These are phyloP conservation scores for Drosophila bocqueti DNA, from an alignment of 1,140 invertebrate genomes.

Conservation along the genomic window DNA sequence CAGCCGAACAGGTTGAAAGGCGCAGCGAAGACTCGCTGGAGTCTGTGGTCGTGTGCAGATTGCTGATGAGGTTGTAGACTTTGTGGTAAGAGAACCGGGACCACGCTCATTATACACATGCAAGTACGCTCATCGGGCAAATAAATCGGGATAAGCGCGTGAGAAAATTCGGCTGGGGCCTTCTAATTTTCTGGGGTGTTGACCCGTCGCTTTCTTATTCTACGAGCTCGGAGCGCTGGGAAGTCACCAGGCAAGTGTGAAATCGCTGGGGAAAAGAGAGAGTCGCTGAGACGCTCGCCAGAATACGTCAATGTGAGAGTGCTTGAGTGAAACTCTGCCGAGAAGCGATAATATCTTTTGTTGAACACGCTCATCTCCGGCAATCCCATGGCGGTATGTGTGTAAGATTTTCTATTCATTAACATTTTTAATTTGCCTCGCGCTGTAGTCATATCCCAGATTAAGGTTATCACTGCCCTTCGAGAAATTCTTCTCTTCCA, in stretches of 20 bases:
- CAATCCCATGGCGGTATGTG: slow-evolving; percentile 10
- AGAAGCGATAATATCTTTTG: slow-evolving; percentile 62
- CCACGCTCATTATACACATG: slow-evolving; percentile 35
- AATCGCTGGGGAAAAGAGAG: slow-evolving; percentile 43
- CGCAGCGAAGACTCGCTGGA: slow-evolving; percentile 3
- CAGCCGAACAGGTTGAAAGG: not conserved
- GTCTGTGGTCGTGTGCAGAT: not conserved
- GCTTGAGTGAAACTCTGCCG: slow-evolving; percentile 64
- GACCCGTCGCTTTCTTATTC: slow-evolving; percentile 60
- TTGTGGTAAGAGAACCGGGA: not conserved
- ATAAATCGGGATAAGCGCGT: slow-evolving; percentile 75
- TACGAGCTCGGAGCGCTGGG: slow-evolving; percentile 37
- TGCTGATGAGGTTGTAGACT: slow-evolving; percentile 8
- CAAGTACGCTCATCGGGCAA: slow-evolving; percentile 43
- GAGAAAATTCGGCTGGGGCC: slow-evolving; percentile 64
- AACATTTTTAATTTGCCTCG: slow-evolving; percentile 73
- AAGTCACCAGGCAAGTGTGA: slow-evolving; percentile 60
- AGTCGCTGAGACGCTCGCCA: slow-evolving; percentile 15
- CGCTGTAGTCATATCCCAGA: slow-evolving; percentile 43
- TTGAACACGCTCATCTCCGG: slow-evolving; percentile 36
- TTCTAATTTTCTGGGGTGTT: slow-evolving; percentile 50
- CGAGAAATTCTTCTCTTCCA: slow-evolving; percentile 19
- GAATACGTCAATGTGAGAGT: slow-evolving; percentile 62
- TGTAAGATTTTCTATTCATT: slow-evolving; percentile 73
- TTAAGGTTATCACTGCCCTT: slow-evolving; percentile 51